Evolutionary conservation across 2,797 vertebrate genomes (phyloP).

Genomic region (Sebastes glaucus): DNA sequence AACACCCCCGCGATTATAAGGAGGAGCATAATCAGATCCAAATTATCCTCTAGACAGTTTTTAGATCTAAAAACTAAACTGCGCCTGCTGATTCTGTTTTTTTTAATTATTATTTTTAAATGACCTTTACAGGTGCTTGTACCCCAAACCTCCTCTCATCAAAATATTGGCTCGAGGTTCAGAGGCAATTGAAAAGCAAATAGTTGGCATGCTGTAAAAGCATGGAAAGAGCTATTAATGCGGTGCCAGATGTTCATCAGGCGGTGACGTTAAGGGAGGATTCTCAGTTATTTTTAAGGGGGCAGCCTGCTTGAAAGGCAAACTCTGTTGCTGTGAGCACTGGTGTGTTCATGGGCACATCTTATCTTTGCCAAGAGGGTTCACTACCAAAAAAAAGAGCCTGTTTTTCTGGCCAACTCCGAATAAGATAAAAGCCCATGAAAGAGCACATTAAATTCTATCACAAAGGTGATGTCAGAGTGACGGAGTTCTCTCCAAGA

Average conservation of each 20-base stretch:
- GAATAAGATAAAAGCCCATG: conserved; percentile 47
- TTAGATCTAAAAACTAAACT: neutral
- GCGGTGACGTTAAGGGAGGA: conserved; percentile 44
- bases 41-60: neutral
- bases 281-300: conserved; percentile 37
- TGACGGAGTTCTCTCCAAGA: conserved; percentile 61
- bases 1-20: too few species aligned
- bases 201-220: conserved; percentile 64
- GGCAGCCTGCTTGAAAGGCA: conserved; percentile 42
- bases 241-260: conserved; percentile 73
- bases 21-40: neutral
- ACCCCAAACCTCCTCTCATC: conserved; percentile 25
- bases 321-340: conserved; percentile 31
- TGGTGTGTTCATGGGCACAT: conserved; percentile 22
- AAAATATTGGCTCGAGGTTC: conserved; percentile 45
- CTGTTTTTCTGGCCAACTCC: conserved; percentile 4
- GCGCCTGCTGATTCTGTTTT: neutral
- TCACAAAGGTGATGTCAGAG: conserved; percentile 69
- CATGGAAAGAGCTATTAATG: conserved; percentile 59
- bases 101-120: conserved; percentile 6
- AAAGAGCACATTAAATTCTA: conserved; percentile 60
- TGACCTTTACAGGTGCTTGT: conserved; percentile 29
- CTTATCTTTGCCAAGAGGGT: conserved; percentile 44
- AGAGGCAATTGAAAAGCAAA: conserved; percentile 57
- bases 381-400: neutral